Percentiles rank a stretch among this genome's conserved stretches.
Evolutionary conservation across 2,797 vertebrate genomes (phyloP).

Genomic region (Ptychadena robeensis): DNA sequence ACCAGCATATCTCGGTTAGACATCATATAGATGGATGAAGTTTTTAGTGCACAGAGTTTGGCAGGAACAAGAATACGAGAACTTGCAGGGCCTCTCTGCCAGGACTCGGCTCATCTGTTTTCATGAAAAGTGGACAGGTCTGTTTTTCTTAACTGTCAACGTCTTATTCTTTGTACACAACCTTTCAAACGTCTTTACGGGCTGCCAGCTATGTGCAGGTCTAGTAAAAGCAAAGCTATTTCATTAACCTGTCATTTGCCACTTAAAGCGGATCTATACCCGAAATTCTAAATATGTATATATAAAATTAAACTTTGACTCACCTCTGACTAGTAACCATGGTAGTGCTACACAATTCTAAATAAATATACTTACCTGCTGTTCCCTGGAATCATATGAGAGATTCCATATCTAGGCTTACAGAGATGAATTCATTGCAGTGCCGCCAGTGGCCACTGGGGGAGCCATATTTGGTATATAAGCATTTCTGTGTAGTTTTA

Average conservation of each 20-base stretch:
- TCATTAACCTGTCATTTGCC: slow-evolving; percentile 34
- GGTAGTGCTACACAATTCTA: too few species aligned
- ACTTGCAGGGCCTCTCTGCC: slow-evolving; percentile 6
- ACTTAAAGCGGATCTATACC: too few species aligned
- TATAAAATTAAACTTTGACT: too few species aligned
- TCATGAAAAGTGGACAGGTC: slow-evolving; percentile 32
- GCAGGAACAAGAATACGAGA: not conserved
- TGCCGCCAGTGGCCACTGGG: too few species aligned
- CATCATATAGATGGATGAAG: not conserved
- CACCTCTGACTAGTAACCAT: too few species aligned
- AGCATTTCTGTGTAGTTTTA: too few species aligned
- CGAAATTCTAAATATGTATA: too few species aligned
- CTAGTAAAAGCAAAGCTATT: slow-evolving; percentile 42
- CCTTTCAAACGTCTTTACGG: slow-evolving; percentile 53
- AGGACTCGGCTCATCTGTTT: slow-evolving; percentile 36
- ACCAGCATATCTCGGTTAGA: not conserved
- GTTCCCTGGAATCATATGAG: too few species aligned
- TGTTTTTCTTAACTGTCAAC: slow-evolving; percentile 54
- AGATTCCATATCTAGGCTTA: too few species aligned
- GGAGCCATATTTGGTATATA: too few species aligned
- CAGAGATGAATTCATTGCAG: too few species aligned
- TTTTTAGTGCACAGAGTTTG: not conserved
- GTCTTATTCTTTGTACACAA: slow-evolving; percentile 46
- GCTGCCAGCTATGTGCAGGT: slow-evolving; percentile 49
- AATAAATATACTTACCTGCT: too few species aligned